Conservation (phyloP, 2,888 invertebrate species). For the Drosophila anomalipes region DNA sequence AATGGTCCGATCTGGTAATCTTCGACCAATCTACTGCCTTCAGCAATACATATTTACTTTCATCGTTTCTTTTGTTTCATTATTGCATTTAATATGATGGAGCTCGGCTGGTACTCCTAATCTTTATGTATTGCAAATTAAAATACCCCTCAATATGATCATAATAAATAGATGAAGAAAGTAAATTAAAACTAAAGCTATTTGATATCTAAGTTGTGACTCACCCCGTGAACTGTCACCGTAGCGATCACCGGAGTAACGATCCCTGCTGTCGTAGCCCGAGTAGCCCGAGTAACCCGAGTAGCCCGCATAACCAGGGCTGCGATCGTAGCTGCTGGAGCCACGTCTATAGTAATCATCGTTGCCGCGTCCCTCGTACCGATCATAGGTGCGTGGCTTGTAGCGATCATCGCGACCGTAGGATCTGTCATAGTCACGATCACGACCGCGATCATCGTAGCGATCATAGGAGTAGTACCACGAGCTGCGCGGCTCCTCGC, state of each 20-base stretch:
- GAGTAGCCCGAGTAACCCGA: slow-evolving; percentile 82
- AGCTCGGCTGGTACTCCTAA: neutral
- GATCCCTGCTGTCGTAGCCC: slow-evolving; percentile 75
- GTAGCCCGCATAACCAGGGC: slow-evolving; percentile 46
- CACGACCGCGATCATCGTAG: slow-evolving; percentile 79
- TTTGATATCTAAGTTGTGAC: neutral
- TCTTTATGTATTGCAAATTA: neutral
- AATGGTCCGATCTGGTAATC: neutral
- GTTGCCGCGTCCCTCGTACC: slow-evolving; percentile 77
- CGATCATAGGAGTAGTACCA: slow-evolving; percentile 83
- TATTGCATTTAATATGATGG: neutral
- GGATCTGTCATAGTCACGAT: slow-evolving; percentile 77
- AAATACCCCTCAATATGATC: neutral
- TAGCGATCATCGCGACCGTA: slow-evolving; percentile 80
- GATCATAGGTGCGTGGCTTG: slow-evolving; percentile 73
- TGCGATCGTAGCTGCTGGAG: slow-evolving; percentile 67
- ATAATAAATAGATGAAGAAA: neutral
- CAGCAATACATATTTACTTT: neutral
- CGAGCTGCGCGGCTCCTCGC: slow-evolving; percentile 77
- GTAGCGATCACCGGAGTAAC: slow-evolving; percentile 83
- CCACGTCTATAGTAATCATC: slow-evolving; percentile 67
- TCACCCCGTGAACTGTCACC: slow-evolving; percentile 67
- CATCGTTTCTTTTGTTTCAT: no score
- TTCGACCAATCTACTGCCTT: neutral
- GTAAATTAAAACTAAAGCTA: neutral